Evolutionary conservation across 2,113 vertebrate genomes (phyloP), one percentile per base, ranked within the genome.

Genomic region (Beaufortia kweichowensis): DNA sequence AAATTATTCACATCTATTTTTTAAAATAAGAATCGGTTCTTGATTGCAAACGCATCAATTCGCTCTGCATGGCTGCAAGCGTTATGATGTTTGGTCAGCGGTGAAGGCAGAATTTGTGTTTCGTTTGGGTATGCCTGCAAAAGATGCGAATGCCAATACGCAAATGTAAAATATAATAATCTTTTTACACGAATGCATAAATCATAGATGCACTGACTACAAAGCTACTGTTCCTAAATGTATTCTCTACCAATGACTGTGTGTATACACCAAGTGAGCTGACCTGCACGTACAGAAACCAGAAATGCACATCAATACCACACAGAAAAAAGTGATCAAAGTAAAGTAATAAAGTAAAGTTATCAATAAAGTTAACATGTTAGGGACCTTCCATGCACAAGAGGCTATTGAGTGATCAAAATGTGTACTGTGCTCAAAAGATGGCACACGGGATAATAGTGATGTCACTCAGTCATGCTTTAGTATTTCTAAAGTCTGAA

Each of bases 401-500:
- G 14, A 5, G 3, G 5, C 55, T 17, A 17, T 53, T 75, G 71
- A 76, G 24, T n/a, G 10, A 15, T 72, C 12, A 43, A 50, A 50
- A 43, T 41, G 50, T 60, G 21, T 26, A 55, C 46, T 56, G 78
- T 67, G 23, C 48, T 63, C 48, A 46, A 53, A 67, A 77, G 62
- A 55, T 12, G 14, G 46, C 39, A 72, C 50, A 68, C 23, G 12
- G 23, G 33, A 43, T 67, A 39, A 68, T 21, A 21, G 57, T 55
- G 24, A 56, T 70, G 56, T 75, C 31, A 31, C 53, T 24, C n/a
- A 31, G 61, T 55, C 68, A 73, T 15, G 41, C 50, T 72, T 71
- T 48, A 48, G 62, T 71, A 59, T 63, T 53, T 64, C 15, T 0
- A 75, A 71, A 72, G 50, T 41, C 53, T 65, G 60, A 75, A 78